Conservation (phyloP, 2,797 vertebrate species). For the Linurgus olivaceus region DNA sequence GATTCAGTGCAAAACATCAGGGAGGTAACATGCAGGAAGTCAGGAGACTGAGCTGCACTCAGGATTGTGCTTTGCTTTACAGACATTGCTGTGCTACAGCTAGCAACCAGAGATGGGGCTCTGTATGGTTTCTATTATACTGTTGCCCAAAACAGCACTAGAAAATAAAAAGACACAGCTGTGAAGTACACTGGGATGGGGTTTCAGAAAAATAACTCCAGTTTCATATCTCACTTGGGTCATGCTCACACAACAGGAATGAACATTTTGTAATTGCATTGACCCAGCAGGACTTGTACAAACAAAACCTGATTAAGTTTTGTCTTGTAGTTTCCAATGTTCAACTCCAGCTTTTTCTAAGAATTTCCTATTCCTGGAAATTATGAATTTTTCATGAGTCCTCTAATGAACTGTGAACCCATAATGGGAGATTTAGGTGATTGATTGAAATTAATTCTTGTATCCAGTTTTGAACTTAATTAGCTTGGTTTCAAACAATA, state of each 20-base stretch:
- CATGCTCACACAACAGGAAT: neutral
- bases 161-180: conserved; percentile 12
- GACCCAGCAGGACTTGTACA: neutral
- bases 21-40: neutral
- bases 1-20: neutral
- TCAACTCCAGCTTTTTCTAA: neutral
- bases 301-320: conserved; percentile 5
- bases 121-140: neutral
- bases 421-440: neutral
- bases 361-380: neutral
- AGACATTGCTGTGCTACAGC: neutral
- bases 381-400: neutral
- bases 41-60: neutral
- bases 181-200: neutral
- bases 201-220: conserved; percentile 25
- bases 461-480: neutral
- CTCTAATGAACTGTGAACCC: neutral
- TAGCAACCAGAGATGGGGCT: neutral
- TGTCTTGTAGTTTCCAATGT: neutral
- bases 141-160: neutral
- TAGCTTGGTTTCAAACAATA: neutral
- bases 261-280: neutral
- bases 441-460: neutral
- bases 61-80: neutral
- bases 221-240: neutral